These are phyloP conservation scores for Hydrolagus affinis DNA, from an alignment of 2,113 vertebrate species.

Conservation along the genomic window DNA sequence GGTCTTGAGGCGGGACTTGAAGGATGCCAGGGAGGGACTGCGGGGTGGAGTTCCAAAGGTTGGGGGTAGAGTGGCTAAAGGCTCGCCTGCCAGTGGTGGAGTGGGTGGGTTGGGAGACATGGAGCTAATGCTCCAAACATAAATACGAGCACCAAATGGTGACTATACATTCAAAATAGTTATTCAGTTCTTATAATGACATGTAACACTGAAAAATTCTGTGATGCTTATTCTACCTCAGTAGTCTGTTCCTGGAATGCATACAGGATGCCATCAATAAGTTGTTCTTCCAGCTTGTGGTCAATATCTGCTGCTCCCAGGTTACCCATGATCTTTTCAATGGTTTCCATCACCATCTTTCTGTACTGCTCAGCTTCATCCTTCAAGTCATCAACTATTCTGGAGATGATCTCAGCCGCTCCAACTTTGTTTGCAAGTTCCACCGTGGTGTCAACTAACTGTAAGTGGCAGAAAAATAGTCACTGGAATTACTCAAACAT, in stretches of 20 bases:
- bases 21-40: no score
- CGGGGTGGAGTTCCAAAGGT: no score
- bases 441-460: constrained; percentile 97
- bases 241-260: constrained; percentile 98
- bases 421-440: constrained; percentile 97
- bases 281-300: constrained; percentile 94
- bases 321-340: constrained; percentile 98
- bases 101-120: no score
- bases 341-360: constrained; percentile 99
- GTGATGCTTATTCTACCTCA: constrained; percentile 58
- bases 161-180: no score
- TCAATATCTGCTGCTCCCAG: constrained; percentile 94
- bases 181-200: no score
- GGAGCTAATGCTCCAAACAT: no score
- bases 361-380: constrained; percentile 97
- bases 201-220: no score
- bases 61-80: no score
- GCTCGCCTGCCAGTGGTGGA: no score
- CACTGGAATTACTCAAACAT: not conserved
- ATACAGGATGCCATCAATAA: constrained; percentile 94
- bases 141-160: no score
- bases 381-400: constrained; percentile 95
- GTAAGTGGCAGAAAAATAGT: constrained; percentile 30
- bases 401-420: constrained; percentile 94
- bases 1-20: no score